Base-by-base conservation (phyloP, 2,113 vertebrate species). In the Maccullochella peelii region DNA sequence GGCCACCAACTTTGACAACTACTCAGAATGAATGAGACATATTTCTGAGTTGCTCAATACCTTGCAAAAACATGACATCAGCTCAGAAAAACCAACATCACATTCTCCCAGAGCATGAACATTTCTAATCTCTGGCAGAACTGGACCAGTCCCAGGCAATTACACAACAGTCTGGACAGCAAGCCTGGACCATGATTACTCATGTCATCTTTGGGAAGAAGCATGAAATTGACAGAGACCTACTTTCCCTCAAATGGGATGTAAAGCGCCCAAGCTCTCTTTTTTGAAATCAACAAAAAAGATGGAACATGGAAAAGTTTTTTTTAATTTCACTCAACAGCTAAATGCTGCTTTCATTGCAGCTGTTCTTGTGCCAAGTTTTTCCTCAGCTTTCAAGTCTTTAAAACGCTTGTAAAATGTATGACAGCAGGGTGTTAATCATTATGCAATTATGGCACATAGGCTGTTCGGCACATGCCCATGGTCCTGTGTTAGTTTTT, bases 171-270 rank as follows among this genome's bases (percentile, higher is more conserved):
- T 72, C 73, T 83, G 82, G 68, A 88, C 52, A 55, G 76, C 80
- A 55, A 70, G 30, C 63, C 69, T 38, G 57, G 71, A 47, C 73
- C 55, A 2, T 20, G 65, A 88, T 90, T 67, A 75, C 49, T 79
- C 72, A 38, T 81, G 81, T 92, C 73, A 83, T 77, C 82, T 1
- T 23, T 57, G 55, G 47, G 69, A 89, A 63, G 54, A 25, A 91
- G 66, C 70, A 54, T 73, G 68, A 83, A 87, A 67, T 78, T 79
- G 47, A 84, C 38, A 80, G 72, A 92, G 87, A 89, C 74, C 79
- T 79, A 52, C 62, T 86, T 88, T 88, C 82, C 69, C 70, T 84
- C 63, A 87, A 59, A 89, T 30, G 49, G 80, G 77, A 59, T 78
- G 40, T 67, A 61, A 71, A 86, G 87, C 71, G 74, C 47, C 20